Base-by-base conservation (phyloP, 2,113 vertebrate genomes). In the Onychostoma macrolepis region DNA sequence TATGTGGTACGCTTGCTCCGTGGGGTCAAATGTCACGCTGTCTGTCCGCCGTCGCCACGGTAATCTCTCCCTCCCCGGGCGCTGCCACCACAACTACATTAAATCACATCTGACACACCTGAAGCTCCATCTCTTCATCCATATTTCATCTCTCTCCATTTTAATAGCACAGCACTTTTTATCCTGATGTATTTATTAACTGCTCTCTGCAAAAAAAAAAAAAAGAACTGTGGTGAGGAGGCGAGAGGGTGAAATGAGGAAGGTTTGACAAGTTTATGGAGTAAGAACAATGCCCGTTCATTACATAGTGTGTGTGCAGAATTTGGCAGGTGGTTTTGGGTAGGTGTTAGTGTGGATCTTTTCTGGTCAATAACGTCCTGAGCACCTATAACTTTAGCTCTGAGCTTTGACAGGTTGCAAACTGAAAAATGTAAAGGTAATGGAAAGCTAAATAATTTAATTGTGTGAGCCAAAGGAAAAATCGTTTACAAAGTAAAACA, bases 21-120 rank as follows among this genome's bases (percentile, higher is more conserved):
- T 63, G 78, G 91, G 96, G 96, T 95, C 96, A 97, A 91, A 96
- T 96, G 96, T 97, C 94, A 84, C 88, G 90, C 92, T 94, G 95
- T 95, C 93, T 93, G 94, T 93, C 92, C 91, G 93, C 61, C 93
- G 93, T 93, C 94, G 94, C 92, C 90, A 89, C 90, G 93, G 96
- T 96, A 96, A 97, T 97, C 96, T 96, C 95, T 96, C 75, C 30
- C 77, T 80, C 84, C 48, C 83, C 80, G 58, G 4, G 80, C 12
- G 7, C 24, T 8, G 86, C 10, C 76, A 86, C 89, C 94, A 93
- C 93, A 94, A 93, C 96, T 95, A 97, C 96, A 97, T 98, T 97
- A 98, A 98, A 99, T 99, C 97, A 98, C 96, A 95, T 94, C 96
- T 96, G 97, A 97, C 95, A 92, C 96, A 98, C 97, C 97, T 96